These are phyloP conservation scores for Eutrigla gurnardus DNA, from an alignment of 2,797 vertebrate species.

Conservation along the genomic window DNA sequence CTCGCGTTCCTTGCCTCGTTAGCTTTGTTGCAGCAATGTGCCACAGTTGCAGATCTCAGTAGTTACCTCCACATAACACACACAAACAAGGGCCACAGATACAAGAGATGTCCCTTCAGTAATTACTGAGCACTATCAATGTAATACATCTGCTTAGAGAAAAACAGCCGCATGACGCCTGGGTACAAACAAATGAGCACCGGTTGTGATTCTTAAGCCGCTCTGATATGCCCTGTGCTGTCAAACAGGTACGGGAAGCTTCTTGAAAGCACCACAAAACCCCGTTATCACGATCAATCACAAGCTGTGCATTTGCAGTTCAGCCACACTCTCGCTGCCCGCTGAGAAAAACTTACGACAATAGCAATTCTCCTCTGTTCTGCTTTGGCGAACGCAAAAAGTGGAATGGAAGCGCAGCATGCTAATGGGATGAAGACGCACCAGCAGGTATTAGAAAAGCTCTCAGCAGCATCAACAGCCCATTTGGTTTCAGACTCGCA, in stretches of 20 bases:
- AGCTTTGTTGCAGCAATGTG: not conserved
- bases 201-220: constrained; percentile 32
- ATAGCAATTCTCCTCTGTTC: constrained; percentile 50
- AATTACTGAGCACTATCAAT: constrained; percentile 11
- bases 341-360: constrained; percentile 56
- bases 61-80: not conserved
- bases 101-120: constrained; percentile 5
- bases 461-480: constrained; percentile 25
- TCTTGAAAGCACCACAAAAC: constrained; percentile 43
- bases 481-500: constrained; percentile 38
- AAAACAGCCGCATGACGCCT: constrained; percentile 7
- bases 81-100: not conserved
- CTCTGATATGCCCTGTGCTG: constrained; percentile 7
- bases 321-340: constrained; percentile 19
- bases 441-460: constrained; percentile 54
- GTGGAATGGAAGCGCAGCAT: constrained; percentile 50
- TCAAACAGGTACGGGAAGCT: constrained; percentile 43
- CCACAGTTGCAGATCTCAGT: not conserved
- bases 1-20: not conserved
- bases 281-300: constrained; percentile 51
- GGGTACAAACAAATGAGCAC: constrained; percentile 16
- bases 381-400: constrained; percentile 55
- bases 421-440: constrained; percentile 49
- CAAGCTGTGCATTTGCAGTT: constrained; percentile 12
- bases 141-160: constrained; percentile 3